These are phyloP conservation scores for Protophormia terraenovae DNA, from an alignment of 2,888 invertebrate species.

Conservation along the genomic window DNA sequence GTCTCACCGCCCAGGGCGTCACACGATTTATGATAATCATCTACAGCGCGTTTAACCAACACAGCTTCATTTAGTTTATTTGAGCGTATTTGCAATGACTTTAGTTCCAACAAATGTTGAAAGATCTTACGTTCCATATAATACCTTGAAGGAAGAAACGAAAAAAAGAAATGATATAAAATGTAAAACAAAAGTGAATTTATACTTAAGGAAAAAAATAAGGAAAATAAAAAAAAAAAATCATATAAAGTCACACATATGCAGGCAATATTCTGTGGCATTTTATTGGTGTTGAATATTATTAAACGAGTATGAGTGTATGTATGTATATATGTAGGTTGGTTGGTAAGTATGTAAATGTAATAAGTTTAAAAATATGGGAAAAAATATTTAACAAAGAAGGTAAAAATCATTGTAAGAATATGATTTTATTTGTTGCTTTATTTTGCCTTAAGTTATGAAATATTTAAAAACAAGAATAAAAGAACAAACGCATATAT, in stretches of 20 bases:
- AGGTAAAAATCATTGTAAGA: slow-evolving; percentile 21
- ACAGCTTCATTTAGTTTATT: slow-evolving; percentile 94
- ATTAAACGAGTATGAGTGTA: not conserved
- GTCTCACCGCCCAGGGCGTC: slow-evolving; percentile 84
- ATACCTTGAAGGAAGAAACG: slow-evolving; percentile 84
- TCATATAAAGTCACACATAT: slow-evolving; percentile 40
- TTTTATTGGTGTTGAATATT: not conserved
- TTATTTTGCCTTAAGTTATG: slow-evolving; percentile 28
- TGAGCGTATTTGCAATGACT: slow-evolving; percentile 94
- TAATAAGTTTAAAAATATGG: slow-evolving; percentile 26
- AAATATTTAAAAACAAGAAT: not conserved
- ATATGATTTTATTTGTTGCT: slow-evolving; percentile 53
- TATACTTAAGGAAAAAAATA: slow-evolving; percentile 15
- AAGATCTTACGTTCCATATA: slow-evolving; percentile 95
- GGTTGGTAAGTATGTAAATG: not conserved
- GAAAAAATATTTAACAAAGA: not conserved
- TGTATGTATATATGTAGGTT: not conserved
- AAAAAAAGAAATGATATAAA: slow-evolving; percentile 23
- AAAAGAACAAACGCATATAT: not conserved
- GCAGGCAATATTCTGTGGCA: slow-evolving; percentile 30
- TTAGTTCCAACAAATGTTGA: slow-evolving; percentile 94
- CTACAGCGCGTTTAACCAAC: slow-evolving; percentile 92
- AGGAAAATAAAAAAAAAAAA: slow-evolving; percentile 21
- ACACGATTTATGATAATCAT: slow-evolving; percentile 90
- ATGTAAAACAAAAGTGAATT: slow-evolving; percentile 8